Percentiles rank a stretch among this genome's conserved stretches.
phyloP scores from a whole-genome alignment of 2,888 invertebrate genomes.

The Hydriomena furcata region DNA sequence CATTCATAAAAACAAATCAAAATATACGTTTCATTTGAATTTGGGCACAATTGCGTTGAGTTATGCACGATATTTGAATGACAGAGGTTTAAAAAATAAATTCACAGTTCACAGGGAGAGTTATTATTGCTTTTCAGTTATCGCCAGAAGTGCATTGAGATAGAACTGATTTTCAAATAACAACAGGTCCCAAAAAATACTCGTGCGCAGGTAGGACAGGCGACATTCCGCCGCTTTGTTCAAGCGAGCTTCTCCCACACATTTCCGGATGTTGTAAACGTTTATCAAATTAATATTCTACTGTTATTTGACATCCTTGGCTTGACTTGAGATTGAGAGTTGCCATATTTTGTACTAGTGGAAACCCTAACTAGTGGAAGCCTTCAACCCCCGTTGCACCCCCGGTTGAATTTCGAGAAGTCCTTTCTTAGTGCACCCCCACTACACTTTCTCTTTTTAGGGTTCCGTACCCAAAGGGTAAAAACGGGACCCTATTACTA shows the following conservation, averaged over 20 bases:
- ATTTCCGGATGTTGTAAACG: conserved; percentile 69
- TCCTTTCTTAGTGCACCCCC: too few relatives aligned
- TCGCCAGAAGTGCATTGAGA: neutral
- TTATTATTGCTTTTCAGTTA: neutral
- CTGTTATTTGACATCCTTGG: conserved; percentile 35
- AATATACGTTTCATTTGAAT: neutral
- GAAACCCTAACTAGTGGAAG: too few relatives aligned
- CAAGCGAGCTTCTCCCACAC: conserved; percentile 61
- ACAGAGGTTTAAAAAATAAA: conserved; percentile 22
- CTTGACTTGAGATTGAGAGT: too few relatives aligned
- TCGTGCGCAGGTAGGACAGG: conserved; percentile 62
- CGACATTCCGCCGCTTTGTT: conserved; percentile 74
- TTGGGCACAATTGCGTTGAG: neutral
- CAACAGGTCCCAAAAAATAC: conserved; percentile 26
- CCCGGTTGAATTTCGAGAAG: too few relatives aligned
- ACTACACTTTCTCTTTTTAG: too few relatives aligned
- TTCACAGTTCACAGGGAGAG: conserved; percentile 46
- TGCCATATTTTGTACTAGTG: too few relatives aligned
- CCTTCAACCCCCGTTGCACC: too few relatives aligned
- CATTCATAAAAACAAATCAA: conserved; percentile 20
- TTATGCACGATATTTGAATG: conserved; percentile 15
- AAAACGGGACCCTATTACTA: too few relatives aligned
- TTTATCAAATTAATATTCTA: conserved; percentile 52
- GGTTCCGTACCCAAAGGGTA: too few relatives aligned
- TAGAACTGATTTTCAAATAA: conserved; percentile 10